phyloP scores from a whole-genome alignment of 2,888 invertebrate genomes.

The Chrysolina oricalcia region DNA sequence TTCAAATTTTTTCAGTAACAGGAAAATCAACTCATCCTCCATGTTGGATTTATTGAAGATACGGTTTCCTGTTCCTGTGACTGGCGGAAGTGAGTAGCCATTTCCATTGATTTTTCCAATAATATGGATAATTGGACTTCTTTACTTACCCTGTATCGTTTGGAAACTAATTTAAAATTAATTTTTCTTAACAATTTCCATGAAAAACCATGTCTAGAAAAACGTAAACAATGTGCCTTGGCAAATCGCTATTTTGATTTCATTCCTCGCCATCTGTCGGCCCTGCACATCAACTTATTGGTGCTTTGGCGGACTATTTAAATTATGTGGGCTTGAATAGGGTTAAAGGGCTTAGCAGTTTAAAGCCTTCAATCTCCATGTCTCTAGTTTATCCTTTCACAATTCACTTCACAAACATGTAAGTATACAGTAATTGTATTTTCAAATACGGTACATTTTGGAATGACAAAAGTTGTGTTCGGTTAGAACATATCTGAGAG shows the following conservation, averaged over 20 bases:
- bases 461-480: too few relatives aligned
- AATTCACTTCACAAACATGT: too few relatives aligned
- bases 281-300: not conserved
- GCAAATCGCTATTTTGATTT: not conserved
- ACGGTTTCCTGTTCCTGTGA: conserved; percentile 79
- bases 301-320: not conserved
- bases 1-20: conserved; percentile 61
- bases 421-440: too few relatives aligned
- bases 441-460: too few relatives aligned
- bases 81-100: conserved; percentile 69
- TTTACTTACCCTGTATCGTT: conserved; percentile 41
- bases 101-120: conserved; percentile 51
- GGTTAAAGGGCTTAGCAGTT: too few relatives aligned
- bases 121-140: conserved; percentile 26
- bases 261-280: conserved; percentile 12
- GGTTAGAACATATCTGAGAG: too few relatives aligned
- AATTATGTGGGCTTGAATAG: not conserved
- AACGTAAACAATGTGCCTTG: conserved; percentile 44
- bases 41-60: conserved; percentile 69
- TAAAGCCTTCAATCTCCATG: too few relatives aligned
- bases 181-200: conserved; percentile 25
- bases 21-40: conserved; percentile 69
- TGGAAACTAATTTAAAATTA: conserved; percentile 19
- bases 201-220: conserved; percentile 35
- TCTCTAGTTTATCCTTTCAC: too few relatives aligned